phyloP scores from a whole-genome alignment of 2,113 vertebrate genomes.

The Siphamia tubifer region DNA sequence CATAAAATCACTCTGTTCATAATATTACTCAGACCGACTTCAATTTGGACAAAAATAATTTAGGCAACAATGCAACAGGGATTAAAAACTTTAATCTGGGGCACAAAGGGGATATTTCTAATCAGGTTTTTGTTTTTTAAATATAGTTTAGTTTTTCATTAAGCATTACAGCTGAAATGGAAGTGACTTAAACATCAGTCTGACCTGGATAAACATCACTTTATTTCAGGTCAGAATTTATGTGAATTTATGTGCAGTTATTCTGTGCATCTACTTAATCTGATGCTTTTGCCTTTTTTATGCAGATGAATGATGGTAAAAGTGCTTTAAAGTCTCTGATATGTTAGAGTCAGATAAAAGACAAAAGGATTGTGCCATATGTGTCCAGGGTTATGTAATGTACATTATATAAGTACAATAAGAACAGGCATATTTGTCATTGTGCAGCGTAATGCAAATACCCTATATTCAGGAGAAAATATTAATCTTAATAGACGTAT shows the following conservation, averaged over 20 bases:
- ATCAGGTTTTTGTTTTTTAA: slow-evolving; percentile 24
- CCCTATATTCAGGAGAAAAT: no score
- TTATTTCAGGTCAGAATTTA: not conserved
- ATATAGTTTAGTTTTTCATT: not conserved
- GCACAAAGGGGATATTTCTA: slow-evolving; percentile 27
- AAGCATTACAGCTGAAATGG: not conserved
- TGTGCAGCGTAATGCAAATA: not conserved
- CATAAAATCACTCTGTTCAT: no score
- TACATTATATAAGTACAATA: not conserved
- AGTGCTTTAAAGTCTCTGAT: no score
- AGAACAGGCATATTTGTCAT: not conserved
- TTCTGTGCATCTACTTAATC: not conserved
- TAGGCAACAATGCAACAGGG: not conserved
- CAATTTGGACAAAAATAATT: not conserved
- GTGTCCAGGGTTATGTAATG: not conserved
- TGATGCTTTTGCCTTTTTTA: not conserved
- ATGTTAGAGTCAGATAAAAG: not conserved
- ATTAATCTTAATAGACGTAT: no score
- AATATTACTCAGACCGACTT: not conserved
- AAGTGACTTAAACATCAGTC: not conserved
- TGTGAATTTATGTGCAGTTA: not conserved
- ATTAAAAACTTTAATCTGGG: slow-evolving; percentile 20
- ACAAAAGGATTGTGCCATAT: not conserved
- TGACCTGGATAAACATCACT: slow-evolving; percentile 8
- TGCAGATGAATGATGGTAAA: no score